These are phyloP conservation scores for Neoascia interrupta DNA, from an alignment of 2,888 invertebrate species.

Conservation along the genomic window DNA sequence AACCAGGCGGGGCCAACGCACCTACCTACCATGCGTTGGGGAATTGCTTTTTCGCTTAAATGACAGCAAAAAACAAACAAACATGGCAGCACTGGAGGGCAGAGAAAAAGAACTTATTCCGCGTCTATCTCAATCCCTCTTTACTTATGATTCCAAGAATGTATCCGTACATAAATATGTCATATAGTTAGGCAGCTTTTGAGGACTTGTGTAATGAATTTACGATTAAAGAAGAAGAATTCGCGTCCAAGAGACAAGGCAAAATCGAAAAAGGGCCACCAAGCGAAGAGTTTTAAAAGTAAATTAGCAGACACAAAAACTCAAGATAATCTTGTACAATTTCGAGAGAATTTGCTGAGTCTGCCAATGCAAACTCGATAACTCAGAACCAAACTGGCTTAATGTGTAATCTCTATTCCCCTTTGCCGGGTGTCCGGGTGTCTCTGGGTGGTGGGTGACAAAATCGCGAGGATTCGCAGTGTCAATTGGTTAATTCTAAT, in stretches of 20 bases:
- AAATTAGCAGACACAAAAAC: conserved; percentile 33
- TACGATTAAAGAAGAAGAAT: not conserved
- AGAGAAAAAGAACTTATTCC: not conserved
- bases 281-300: not conserved
- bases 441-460: no score
- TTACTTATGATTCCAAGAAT: not conserved
- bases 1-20: conserved; percentile 8
- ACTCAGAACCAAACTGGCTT: conserved; percentile 48
- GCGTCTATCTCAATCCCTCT: not conserved
- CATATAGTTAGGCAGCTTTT: not conserved
- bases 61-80: conserved; percentile 13
- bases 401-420: conserved; percentile 44
- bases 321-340: conserved; percentile 49
- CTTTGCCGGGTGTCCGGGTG: not conserved
- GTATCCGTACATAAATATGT: not conserved
- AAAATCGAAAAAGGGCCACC: not conserved
- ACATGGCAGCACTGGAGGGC: conserved; percentile 36
- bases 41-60: conserved; percentile 4
- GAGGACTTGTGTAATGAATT: not conserved
- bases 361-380: conserved; percentile 17
- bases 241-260: no score
- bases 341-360: conserved; percentile 56
- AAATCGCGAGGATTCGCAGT: no score
- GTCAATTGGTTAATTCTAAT: no score
- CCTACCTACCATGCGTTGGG: not conserved